Evolutionary conservation across 2,113 vertebrate species (phyloP), one percentile per base, ranked within the genome.

Genomic region (Octodon degus): DNA sequence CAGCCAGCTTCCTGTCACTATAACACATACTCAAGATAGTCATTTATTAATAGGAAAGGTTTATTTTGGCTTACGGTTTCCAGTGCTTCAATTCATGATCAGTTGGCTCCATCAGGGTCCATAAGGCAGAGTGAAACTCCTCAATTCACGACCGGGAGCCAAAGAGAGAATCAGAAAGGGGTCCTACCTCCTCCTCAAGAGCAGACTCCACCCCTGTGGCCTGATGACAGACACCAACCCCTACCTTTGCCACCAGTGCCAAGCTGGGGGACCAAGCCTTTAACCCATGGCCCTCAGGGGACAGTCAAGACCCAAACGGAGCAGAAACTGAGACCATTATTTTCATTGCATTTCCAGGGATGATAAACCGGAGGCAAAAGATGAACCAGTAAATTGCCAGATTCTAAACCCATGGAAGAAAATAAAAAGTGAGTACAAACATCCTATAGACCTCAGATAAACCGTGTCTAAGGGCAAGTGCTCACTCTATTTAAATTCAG

Each of bases 401-500:
- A 89, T 83, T 95, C 37, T 89, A 53, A 74, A 68, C 60, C 60
- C 83, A 80, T 63, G 79, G 32, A 88, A 89, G 60, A 76, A 32
- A 86, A 85, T 60, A 50, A 88, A 89, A 92, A 90, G 63, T 65
- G 34, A 62, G 8, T 20, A 80, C 58, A 47, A 84, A 91, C 16
- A 80, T 34, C 53, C 63, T 80, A 91, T 5, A 10, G 70, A 83
- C 65, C 62, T 93, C 72, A 93, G 74, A 80, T 43, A 89, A 94
- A 32, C 62, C n/a, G 95, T 65, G 20, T 67, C 72, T 88, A 88
- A 89, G 20, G 13, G 16, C 79, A 83, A 12, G 47, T 20, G n/a
- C 30, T 63, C 32, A 91, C 76, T 60, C 62, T 88, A 67, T 76
- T 94, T 63, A 93, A 92, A 84, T 63, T 76, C 58, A 82, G 60